Evolutionary conservation across 2,888 invertebrate species (phyloP), one percentile per base, ranked within the genome.

Genomic region (Erannis defoliaria): DNA sequence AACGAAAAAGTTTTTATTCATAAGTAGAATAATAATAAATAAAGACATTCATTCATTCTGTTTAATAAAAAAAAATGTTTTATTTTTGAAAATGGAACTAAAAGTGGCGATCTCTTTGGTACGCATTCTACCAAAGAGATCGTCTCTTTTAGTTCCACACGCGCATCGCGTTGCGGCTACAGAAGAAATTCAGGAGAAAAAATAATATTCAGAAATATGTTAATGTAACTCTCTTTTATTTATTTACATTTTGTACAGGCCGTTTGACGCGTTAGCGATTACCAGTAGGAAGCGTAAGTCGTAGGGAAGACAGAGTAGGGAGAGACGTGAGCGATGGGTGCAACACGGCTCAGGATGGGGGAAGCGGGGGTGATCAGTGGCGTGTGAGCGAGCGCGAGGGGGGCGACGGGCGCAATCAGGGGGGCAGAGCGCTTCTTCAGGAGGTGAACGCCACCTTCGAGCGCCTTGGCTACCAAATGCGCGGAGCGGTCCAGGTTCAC

Each of bases 211-310:
- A 51, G 60, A 38, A 70, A 46, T 49, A 50, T 57, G 62, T 72
- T 58, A 50, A 68, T 74, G 87, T 89, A 90, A 89, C 90, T 90
- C 89, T 64, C 88, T 87, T 88, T 87, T 85, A 86, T 88, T 83
- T 81, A 77, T 78, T 82, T 80, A 72, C 76, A 70, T 73, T 75
- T 74, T 70, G 62, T 72, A 62, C 48, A 66, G 23, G 64, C 70
- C 19, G 14, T 40, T 50, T 37, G 16, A 18, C 18, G 14, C 19
- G 37, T 65, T n/a, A 10, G 12, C 9, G 40, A 35, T 66, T 62
- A 78, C 74, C 73, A 78, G 64, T 75, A 77, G 16, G 88, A 76
- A 38, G 53, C 71, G 75, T 49, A 55, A 16, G 49, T 35, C 5
- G 48, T 49, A 21, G 72, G 37, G 54, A 57, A 33, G 61, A 48